These are phyloP conservation scores for Nomada flava DNA, from an alignment of 2,888 invertebrate species.

Conservation along the genomic window DNA sequence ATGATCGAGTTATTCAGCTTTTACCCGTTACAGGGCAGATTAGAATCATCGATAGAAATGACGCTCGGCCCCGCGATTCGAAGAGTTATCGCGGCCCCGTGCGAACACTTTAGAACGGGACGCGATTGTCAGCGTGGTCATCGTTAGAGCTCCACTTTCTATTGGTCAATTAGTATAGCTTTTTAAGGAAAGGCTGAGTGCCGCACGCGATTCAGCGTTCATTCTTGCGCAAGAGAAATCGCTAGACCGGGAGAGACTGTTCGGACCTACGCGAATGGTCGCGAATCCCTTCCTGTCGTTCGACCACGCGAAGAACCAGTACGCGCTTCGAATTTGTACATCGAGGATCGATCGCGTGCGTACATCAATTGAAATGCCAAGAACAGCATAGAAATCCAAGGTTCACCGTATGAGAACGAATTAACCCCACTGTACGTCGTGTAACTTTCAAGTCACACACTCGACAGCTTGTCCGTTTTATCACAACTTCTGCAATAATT, in stretches of 20 bases:
- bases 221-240: constrained; percentile 73
- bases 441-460: too few relatives aligned
- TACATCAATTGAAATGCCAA: too few relatives aligned
- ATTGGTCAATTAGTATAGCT: constrained; percentile 79
- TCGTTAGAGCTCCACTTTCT: constrained; percentile 75
- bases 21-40: background rate
- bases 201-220: constrained; percentile 51
- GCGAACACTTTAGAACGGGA: constrained; percentile 62
- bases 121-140: constrained; percentile 68
- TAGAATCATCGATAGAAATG: constrained; percentile 19
- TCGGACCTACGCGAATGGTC: constrained; percentile 36
- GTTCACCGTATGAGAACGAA: too few relatives aligned
- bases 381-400: too few relatives aligned
- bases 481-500: too few relatives aligned
- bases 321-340: constrained; percentile 39
- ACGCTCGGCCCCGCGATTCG: constrained; percentile 4
- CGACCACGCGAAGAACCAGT: constrained; percentile 43
- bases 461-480: too few relatives aligned
- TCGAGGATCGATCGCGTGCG: constrained; percentile 42
- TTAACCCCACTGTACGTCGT: too few relatives aligned
- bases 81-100: constrained; percentile 52
- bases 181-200: constrained; percentile 73
- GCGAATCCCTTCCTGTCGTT: constrained; percentile 38
- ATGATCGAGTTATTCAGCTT: background rate
- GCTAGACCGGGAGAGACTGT: constrained; percentile 45